phyloP scores from a whole-genome alignment of 2,888 invertebrate species.

The Scelioninae gen. 1 region DNA sequence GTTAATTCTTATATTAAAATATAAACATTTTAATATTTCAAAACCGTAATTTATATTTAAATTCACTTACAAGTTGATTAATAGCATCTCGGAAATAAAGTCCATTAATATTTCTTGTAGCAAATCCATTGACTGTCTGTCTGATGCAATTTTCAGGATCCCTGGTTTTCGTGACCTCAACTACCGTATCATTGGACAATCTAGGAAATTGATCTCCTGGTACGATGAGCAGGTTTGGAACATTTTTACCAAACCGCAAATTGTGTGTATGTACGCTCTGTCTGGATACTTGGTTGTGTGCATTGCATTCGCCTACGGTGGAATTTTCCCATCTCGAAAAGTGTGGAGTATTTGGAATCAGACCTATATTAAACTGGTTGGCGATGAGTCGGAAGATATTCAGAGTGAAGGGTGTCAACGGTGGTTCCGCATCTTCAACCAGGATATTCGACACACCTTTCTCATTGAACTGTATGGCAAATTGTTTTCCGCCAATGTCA shows the following conservation, averaged over 20 bases:
- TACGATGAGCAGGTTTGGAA: conserved; percentile 42
- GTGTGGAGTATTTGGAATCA: conserved; percentile 66
- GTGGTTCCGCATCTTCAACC: conserved; percentile 67
- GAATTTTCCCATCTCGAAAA: conserved; percentile 72
- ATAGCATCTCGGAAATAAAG: conserved; percentile 69
- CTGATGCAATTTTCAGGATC: conserved; percentile 69
- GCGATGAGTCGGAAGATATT: conserved; percentile 73
- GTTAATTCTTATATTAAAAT: too few relatives aligned
- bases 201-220: conserved; percentile 68
- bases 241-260: conserved; percentile 31
- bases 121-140: conserved; percentile 71
- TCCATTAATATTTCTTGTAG: conserved; percentile 70
- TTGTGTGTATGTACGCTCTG: conserved; percentile 39
- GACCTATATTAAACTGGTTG: conserved; percentile 74
- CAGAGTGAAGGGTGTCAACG: conserved; percentile 57
- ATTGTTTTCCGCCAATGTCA: conserved; percentile 65
- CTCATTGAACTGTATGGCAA: conserved; percentile 73
- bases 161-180: conserved; percentile 69
- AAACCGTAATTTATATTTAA: too few relatives aligned
- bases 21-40: too few relatives aligned
- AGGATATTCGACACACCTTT: conserved; percentile 70
- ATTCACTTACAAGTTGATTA: conserved; percentile 73
- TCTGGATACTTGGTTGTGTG: conserved; percentile 62
- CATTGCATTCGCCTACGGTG: conserved; percentile 73
- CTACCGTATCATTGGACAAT: conserved; percentile 67